phyloP scores from a whole-genome alignment of 2,888 invertebrate genomes.

The Lepidochrysops patricia region DNA sequence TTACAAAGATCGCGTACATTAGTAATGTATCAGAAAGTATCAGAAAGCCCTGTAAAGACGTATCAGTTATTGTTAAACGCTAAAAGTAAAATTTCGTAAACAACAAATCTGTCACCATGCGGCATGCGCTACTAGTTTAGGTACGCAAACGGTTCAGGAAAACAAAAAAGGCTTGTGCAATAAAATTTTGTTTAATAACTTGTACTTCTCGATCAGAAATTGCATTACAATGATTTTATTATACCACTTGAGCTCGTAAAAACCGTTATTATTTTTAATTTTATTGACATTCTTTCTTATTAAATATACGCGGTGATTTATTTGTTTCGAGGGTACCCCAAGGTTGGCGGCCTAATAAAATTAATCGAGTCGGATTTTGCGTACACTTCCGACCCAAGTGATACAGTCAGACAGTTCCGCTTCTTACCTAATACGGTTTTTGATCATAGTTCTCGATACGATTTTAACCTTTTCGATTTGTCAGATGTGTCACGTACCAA shows the following conservation, averaged over 20 bases:
- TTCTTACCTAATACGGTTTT: slow-evolving; percentile 25
- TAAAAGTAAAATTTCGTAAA: too few relatives aligned
- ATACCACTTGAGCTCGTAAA: neutral
- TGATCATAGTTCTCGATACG: slow-evolving; percentile 10
- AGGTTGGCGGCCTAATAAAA: slow-evolving; percentile 12
- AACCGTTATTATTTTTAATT: slow-evolving; percentile 10
- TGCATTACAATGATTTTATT: slow-evolving; percentile 5
- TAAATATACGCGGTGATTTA: neutral
- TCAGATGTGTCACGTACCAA: slow-evolving; percentile 12
- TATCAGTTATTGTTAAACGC: too few relatives aligned
- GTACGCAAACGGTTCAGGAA: neutral
- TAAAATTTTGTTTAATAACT: slow-evolving; percentile 1
- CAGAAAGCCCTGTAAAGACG: neutral
- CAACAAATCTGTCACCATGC: neutral
- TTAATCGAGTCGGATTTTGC: slow-evolving; percentile 26
- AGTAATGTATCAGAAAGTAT: too few relatives aligned
- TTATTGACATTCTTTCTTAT: slow-evolving; percentile 8
- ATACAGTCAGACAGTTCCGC: slow-evolving; percentile 40
- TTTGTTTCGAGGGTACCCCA: neutral
- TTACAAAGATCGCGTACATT: too few relatives aligned
- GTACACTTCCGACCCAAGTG: slow-evolving; percentile 34
- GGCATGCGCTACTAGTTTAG: neutral
- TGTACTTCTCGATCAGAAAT: slow-evolving; percentile 6
- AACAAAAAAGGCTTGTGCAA: neutral
- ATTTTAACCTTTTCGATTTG: slow-evolving; percentile 1